These are phyloP conservation scores for Penaeus vannamei DNA, from an alignment of 1,140 invertebrate genomes.

Conservation along the genomic window DNA sequence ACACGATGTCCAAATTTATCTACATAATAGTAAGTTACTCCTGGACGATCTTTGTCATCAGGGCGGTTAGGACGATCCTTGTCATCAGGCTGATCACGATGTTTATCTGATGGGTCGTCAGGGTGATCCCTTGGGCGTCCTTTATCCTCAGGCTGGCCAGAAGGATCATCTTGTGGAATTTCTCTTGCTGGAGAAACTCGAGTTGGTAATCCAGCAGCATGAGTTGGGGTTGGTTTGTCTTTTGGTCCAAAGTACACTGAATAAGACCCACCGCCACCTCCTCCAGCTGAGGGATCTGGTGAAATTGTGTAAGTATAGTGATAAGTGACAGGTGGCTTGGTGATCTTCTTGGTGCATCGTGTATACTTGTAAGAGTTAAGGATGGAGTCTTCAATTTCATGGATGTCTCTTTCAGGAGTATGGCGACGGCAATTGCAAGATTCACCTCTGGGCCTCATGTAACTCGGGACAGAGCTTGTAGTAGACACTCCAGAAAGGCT, in stretches of 20 bases:
- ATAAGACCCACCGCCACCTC: constrained; percentile 56
- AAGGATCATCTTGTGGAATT: neutral
- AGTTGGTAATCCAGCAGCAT: neutral
- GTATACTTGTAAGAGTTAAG: constrained; percentile 62
- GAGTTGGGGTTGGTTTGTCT: neutral
- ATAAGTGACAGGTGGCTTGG: constrained; percentile 47
- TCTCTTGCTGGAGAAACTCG: neutral
- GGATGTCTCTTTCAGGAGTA: constrained; percentile 59
- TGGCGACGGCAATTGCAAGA: constrained; percentile 55
- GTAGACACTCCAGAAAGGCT: constrained; percentile 52
- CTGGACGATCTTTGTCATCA: too few species aligned
- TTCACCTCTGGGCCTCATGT: constrained; percentile 55
- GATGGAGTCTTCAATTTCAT: constrained; percentile 50
- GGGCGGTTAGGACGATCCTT: neutral
- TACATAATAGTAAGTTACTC: neutral
- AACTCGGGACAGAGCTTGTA: constrained; percentile 62
- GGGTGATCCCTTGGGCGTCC: neutral
- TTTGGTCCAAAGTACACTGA: constrained; percentile 60
- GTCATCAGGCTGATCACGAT: neutral
- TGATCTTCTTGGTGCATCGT: constrained; percentile 59
- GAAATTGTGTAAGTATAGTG: constrained; percentile 28
- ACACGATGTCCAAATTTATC: too few species aligned
- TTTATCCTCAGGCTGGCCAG: neutral
- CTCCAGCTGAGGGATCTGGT: constrained; percentile 41
- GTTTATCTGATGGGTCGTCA: neutral